These are phyloP conservation scores for Blomia tropicalis DNA, from an alignment of 2,888 invertebrate species.

Conservation along the genomic window DNA sequence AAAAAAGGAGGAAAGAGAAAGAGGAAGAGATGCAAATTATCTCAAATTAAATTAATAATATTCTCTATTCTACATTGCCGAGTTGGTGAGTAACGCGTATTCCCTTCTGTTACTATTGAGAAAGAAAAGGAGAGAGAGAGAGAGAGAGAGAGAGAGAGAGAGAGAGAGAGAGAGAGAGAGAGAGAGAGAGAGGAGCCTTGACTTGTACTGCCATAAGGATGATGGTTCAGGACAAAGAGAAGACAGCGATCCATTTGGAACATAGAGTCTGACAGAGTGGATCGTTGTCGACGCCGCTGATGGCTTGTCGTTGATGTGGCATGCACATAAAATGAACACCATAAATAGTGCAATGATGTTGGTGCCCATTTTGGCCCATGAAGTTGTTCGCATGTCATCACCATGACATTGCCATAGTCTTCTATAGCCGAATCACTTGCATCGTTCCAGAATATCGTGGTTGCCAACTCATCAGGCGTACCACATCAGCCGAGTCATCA, in stretches of 20 bases:
- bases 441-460: too few species aligned
- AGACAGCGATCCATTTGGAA: neutral
- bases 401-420: neutral
- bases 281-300: too few species aligned
- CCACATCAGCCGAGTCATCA: neutral
- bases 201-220: neutral
- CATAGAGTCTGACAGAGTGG: neutral
- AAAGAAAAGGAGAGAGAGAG: too few species aligned
- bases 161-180: neutral
- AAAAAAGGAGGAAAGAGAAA: neutral
- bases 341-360: too few species aligned
- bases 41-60: slow-evolving; percentile 14
- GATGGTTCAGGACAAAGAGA: neutral
- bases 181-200: neutral
- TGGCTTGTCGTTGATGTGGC: too few species aligned
- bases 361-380: too few species aligned
- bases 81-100: too few species aligned
- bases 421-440: neutral
- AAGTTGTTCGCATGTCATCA: neutral
- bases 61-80: neutral
- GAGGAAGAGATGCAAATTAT: slow-evolving; percentile 9
- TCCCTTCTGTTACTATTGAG: too few species aligned
- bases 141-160: neutral
- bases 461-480: neutral
- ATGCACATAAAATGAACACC: too few species aligned